Percentiles rank a stretch among this genome's conserved stretches.
Evolutionary conservation across 2,888 invertebrate species (phyloP).

Genomic region (Polymixis flavicincta): DNA sequence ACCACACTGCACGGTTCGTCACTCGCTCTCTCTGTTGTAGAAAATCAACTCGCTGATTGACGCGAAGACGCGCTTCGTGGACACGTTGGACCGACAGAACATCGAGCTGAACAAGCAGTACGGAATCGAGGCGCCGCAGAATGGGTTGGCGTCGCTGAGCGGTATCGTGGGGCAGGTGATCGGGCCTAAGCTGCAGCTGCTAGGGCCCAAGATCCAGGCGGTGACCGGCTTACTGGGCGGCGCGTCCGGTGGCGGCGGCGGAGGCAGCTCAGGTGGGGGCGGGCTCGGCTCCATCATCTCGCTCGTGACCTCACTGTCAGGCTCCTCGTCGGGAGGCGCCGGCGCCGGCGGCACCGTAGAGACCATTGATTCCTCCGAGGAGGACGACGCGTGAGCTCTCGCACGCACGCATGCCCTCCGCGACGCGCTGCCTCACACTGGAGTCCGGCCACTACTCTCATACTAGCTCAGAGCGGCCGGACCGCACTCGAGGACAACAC

Average conservation of each 20-base stretch:
- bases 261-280: conserved; percentile 90
- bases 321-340: conserved; percentile 86
- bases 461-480: conserved; percentile 30
- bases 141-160: conserved; percentile 91
- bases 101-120: conserved; percentile 94
- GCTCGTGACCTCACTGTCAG: conserved; percentile 86
- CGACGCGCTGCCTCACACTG: conserved; percentile 42
- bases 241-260: conserved; percentile 90
- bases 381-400: conserved; percentile 83
- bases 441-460: conserved; percentile 7
- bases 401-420: conserved; percentile 33
- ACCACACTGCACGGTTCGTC: conserved; percentile 34
- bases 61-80: conserved; percentile 93
- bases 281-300: conserved; percentile 87
- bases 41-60: conserved; percentile 96
- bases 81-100: conserved; percentile 93
- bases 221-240: conserved; percentile 90
- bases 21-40: conserved; percentile 86
- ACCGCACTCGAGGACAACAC: conserved; percentile 18
- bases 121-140: conserved; percentile 92
- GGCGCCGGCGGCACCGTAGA: conserved; percentile 83
- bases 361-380: conserved; percentile 86
- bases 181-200: conserved; percentile 92
- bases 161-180: conserved; percentile 93
- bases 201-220: conserved; percentile 92